Evolutionary conservation across 2,113 vertebrate species (phyloP), one percentile per base, ranked within the genome.

Genomic region (Phasianus colchicus): DNA sequence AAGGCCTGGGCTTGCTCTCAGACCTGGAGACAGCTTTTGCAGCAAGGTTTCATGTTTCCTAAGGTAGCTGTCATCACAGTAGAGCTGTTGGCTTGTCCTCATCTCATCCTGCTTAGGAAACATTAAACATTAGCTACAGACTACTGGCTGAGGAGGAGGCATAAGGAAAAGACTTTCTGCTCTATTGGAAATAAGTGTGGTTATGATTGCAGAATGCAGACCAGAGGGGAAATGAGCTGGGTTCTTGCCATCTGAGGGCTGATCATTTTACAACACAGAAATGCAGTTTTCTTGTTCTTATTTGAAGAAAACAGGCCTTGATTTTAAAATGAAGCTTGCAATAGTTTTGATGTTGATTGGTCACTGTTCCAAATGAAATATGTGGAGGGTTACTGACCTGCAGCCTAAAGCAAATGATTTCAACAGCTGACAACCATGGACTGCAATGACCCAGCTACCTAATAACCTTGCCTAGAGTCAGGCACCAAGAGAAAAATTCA

Each of bases 121-220:
- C 21, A n/a, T 63, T 63, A 82, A 79, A 75, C 48, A 38, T 38
- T 22, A 86, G 74, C 65, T 82, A 36, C 73, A 82, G 69, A 40
- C 18, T 73, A 38, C 79, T 79, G 71, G 30, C 84, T 80, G 64
- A 77, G 58, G 55, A 67, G 75, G 4, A 80, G 6, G 15, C 64
- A 60, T 66, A 77, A 88, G 91, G 91, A 89, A 89, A 95, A 89
- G 75, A 40, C 60, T 88, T 93, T 89, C 69, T 94, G 87, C 55
- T 55, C 55, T 66, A 45, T 52, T 95, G 92, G 89, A 96, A 95
- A 71, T 58, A 84, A 87, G 38, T 58, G 29, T 85, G 75, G 84
- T 52, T 76, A 80, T 47, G 72, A 92, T 64, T 93, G 69, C 75
- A 89, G 85, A 77, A 73, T 27, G 67, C 64, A 88, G 67, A 76